Base-by-base conservation (phyloP, 2,113 vertebrate genomes). In the Noturus placidus region DNA sequence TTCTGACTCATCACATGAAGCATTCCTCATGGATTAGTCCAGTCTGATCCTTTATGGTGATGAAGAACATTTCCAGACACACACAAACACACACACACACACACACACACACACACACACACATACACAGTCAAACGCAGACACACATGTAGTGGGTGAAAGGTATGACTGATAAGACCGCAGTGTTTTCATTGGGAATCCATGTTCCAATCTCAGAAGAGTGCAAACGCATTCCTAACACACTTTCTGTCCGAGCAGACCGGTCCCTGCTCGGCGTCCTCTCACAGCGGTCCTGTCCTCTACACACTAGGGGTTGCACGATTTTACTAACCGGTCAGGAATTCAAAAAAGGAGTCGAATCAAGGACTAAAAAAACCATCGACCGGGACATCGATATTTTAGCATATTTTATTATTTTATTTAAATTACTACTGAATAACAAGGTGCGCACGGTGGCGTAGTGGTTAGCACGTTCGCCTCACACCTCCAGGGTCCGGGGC, bases 41-140 rank as follows among this genome's bases (percentile, higher is more conserved):
- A 54, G 87, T 83, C 81, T 83, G 57, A 42, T 27, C 83, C 69
- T 87, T 83, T 77, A 87, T 74, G 77, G 80, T 59, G 86, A 87
- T 74, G 86, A 83, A 83, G 80, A 81, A 63, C 81, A 57, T 63
- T 87, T 87, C 38, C 65, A 82, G 78, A 87, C 85, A 86, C 85
- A 65, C 72, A 72, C 84, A 76, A 52, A 59, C 33, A 74, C 69
- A 76, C 67, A 59, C 83, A 70, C 57, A 65, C 42, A 46, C 42
- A 46, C 42, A 46, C 83, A 83, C 82, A 83, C 42, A 13, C 65
- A 83, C 83, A 83, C 82, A 83, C 42, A 22, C 65, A 83, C 61
- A 83, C 82, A 83, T 38, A 67, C 61, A 54, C 38, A 81, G 19
- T 61, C 79, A 59, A 56, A 63, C 70, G 25, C 72, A 79, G 78